phyloP scores from a whole-genome alignment of 1,140 invertebrate genomes.

The Apis cerana region DNA sequence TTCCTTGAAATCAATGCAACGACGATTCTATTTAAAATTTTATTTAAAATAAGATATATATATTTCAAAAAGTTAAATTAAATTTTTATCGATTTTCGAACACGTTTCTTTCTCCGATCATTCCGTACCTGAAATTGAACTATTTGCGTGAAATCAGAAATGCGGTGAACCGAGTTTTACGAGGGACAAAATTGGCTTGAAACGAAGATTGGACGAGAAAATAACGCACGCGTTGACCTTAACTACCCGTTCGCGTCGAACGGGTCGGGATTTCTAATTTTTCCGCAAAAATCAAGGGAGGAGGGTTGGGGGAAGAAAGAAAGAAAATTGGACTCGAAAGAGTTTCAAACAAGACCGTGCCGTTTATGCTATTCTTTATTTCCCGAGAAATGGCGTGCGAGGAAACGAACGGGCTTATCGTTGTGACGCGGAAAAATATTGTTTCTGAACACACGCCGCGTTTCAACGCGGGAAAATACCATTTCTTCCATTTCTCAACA shows the following conservation, averaged over 20 bases:
- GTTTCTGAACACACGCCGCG: background rate
- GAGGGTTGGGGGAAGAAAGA: too few relatives aligned
- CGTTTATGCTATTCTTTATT: background rate
- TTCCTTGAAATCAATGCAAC: too few relatives aligned
- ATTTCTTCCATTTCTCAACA: background rate
- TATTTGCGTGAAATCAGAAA: background rate
- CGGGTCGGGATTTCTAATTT: background rate
- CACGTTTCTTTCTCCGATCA: too few relatives aligned
- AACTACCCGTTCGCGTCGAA: background rate
- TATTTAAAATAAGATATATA: too few relatives aligned
- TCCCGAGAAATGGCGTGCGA: background rate
- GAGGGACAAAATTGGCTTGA: background rate
- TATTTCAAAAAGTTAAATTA: too few relatives aligned
- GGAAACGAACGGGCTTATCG: conserved; percentile 27
- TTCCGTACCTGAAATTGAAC: background rate
- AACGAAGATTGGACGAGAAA: background rate
- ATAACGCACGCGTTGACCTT: background rate
- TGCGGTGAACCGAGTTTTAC: background rate
- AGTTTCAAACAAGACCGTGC: background rate
- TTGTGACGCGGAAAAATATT: conserved; percentile 10
- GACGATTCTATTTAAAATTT: too few relatives aligned
- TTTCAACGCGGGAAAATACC: background rate
- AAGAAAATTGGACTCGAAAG: background rate
- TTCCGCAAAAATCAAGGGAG: background rate
- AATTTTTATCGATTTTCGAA: too few relatives aligned